Conservation (phyloP, 2,797 vertebrate species). For the Echeneis naucrates region DNA sequence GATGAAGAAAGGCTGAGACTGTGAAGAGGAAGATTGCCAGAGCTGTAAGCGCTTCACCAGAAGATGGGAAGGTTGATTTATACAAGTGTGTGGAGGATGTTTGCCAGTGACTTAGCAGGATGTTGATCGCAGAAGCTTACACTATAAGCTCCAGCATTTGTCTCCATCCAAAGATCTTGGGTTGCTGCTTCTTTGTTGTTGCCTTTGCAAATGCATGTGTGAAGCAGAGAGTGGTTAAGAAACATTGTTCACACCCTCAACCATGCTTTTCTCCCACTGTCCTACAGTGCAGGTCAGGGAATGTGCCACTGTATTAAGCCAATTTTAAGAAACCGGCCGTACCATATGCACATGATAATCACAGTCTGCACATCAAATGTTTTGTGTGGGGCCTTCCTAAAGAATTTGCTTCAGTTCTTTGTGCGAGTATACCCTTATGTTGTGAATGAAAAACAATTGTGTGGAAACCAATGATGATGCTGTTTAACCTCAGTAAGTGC, state of each 20-base stretch:
- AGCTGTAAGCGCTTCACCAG: conserved; percentile 28
- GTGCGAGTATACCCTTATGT: conserved; percentile 65
- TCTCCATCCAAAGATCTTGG: conserved; percentile 72
- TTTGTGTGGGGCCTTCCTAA: conserved; percentile 65
- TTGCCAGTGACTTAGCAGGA: conserved; percentile 41
- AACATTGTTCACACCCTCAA: conserved; percentile 44
- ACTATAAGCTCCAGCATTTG: conserved; percentile 58
- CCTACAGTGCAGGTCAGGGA: conserved; percentile 70
- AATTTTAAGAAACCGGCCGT: conserved; percentile 44
- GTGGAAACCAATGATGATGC: conserved; percentile 52
- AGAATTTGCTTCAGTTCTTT: conserved; percentile 71
- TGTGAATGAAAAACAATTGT: conserved; percentile 55
- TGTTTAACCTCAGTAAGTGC: conserved; percentile 60
- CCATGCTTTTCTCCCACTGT: conserved; percentile 68
- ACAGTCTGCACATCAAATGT: conserved; percentile 72
- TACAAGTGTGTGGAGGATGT: conserved; percentile 34
- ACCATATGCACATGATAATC: conserved; percentile 73
- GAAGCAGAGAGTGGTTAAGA: conserved; percentile 51
- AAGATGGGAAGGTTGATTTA: conserved; percentile 24
- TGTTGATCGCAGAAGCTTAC: conserved; percentile 41
- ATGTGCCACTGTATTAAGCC: conserved; percentile 65
- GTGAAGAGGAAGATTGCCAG: conserved; percentile 7
- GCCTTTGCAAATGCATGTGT: conserved; percentile 74
- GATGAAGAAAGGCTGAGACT: conserved; percentile 58
- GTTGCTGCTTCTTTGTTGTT: conserved; percentile 76